phyloP scores from a whole-genome alignment of 2,888 invertebrate genomes.

The Drosophila mimica region DNA sequence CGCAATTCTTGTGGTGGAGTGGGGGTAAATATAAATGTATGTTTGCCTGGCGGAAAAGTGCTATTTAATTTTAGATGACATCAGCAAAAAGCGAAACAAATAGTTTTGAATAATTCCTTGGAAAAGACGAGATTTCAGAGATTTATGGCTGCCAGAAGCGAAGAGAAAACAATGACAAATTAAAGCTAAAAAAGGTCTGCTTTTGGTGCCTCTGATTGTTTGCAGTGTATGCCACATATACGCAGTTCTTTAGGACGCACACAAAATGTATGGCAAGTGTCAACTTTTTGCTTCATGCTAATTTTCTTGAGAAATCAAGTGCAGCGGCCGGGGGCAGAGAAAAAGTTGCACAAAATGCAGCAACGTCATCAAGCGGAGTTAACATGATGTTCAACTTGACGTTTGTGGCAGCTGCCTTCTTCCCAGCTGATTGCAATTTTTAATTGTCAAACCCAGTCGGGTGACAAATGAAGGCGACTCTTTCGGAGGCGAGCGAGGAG shows the following conservation, averaged over 20 bases:
- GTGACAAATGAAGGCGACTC: slow-evolving; percentile 68
- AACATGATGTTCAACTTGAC: slow-evolving; percentile 40
- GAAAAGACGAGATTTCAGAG: neutral
- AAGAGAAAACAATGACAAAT: neutral
- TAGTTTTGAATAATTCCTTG: neutral
- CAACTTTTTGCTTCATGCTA: slow-evolving; percentile 27
- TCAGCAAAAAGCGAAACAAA: neutral
- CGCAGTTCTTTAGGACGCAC: neutral
- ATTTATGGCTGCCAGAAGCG: neutral
- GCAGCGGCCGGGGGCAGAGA: neutral
- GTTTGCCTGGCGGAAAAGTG: neutral
- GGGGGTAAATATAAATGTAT: neutral
- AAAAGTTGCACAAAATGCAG: neutral
- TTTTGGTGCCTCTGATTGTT: neutral
- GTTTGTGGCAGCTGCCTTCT: slow-evolving; percentile 46
- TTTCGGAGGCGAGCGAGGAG: slow-evolving; percentile 8
- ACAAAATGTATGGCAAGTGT: slow-evolving; percentile 16
- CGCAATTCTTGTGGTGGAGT: neutral
- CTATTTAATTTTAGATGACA: slow-evolving; percentile 1
- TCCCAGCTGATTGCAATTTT: slow-evolving; percentile 66
- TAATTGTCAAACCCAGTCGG: slow-evolving; percentile 75
- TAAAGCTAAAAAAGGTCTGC: neutral
- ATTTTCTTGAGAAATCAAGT: slow-evolving; percentile 47
- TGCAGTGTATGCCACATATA: neutral
- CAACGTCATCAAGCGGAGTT: slow-evolving; percentile 24